Percentiles rank a stretch among this genome's conserved stretches.
These are phyloP conservation scores for Trachymyrmex septentrionalis DNA, from an alignment of 1,140 invertebrate genomes.

Conservation along the genomic window DNA sequence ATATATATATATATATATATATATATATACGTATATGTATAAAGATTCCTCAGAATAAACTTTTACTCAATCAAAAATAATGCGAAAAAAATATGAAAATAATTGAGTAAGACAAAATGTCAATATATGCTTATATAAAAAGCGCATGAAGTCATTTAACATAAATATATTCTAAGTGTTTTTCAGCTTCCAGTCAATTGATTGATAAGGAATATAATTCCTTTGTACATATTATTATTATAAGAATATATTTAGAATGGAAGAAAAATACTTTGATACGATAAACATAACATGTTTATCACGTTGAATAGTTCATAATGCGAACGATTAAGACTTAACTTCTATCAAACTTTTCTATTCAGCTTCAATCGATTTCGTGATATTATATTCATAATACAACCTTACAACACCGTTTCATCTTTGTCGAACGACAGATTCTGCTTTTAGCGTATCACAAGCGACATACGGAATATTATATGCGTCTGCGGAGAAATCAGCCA, in stretches of 20 bases:
- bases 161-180: not conserved
- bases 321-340: conserved; percentile 5
- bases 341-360: not conserved
- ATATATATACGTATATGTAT: no score
- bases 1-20: not conserved
- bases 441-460: not conserved
- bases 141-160: not conserved
- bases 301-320: not conserved
- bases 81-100: not conserved
- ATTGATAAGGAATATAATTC: not conserved
- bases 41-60: not conserved
- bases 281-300: conserved; percentile 11
- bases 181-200: not conserved
- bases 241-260: not conserved
- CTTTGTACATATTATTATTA: conserved; percentile 18
- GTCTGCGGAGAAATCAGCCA: conserved; percentile 8
- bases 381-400: not conserved
- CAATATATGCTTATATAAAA: not conserved
- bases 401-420: not conserved
- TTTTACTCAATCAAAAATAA: not conserved
- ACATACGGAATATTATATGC: not conserved
- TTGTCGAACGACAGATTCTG: not conserved
- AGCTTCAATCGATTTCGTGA: not conserved
- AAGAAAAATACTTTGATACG: conserved; percentile 36
- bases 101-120: not conserved